Percentiles rank a stretch among this genome's conserved stretches.
Evolutionary conservation across 2,113 vertebrate genomes (phyloP).

Genomic region (Paedocypris sp.): DNA sequence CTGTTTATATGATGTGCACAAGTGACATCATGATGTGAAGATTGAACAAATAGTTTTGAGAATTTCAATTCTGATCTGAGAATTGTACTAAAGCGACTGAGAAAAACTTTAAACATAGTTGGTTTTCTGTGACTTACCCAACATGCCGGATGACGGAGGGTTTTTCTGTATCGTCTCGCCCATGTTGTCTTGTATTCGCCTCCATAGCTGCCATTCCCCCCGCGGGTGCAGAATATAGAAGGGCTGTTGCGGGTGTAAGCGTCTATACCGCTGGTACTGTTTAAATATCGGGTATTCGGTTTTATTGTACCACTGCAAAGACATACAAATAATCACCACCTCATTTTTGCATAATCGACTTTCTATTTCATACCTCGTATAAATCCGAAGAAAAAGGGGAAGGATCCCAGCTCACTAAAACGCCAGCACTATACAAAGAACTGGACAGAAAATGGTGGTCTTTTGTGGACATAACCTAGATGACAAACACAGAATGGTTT

Average conservation of each 20-base stretch:
- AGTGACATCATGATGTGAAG: no score
- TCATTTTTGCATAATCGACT: not conserved
- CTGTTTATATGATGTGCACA: no score
- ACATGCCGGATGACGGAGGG: constrained; percentile 66
- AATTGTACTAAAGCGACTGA: no score
- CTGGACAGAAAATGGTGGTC: constrained; percentile 64
- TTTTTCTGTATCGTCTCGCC: constrained; percentile 65
- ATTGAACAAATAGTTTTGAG: no score
- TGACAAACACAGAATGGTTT: not conserved
- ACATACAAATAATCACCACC: not conserved
- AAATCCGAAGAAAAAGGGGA: constrained; percentile 63
- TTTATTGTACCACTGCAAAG: constrained; percentile 60
- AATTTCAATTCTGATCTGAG: no score
- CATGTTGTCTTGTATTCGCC: constrained; percentile 64
- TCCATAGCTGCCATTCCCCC: constrained; percentile 67
- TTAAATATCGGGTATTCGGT: constrained; percentile 69
- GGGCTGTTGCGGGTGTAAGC: constrained; percentile 60
- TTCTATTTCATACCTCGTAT: constrained; percentile 46
- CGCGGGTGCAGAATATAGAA: constrained; percentile 66
- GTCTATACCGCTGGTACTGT: constrained; percentile 60
- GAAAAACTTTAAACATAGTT: no score
- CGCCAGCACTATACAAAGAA: constrained; percentile 61
- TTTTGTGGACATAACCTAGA: constrained; percentile 63
- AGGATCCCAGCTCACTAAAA: constrained; percentile 68
- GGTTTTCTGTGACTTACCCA: no score